A percentile compares a stretch with the other conserved stretches of the same genome.
phyloP scores from a whole-genome alignment of 2,113 vertebrate genomes.

The Delphinapterus leucas region DNA sequence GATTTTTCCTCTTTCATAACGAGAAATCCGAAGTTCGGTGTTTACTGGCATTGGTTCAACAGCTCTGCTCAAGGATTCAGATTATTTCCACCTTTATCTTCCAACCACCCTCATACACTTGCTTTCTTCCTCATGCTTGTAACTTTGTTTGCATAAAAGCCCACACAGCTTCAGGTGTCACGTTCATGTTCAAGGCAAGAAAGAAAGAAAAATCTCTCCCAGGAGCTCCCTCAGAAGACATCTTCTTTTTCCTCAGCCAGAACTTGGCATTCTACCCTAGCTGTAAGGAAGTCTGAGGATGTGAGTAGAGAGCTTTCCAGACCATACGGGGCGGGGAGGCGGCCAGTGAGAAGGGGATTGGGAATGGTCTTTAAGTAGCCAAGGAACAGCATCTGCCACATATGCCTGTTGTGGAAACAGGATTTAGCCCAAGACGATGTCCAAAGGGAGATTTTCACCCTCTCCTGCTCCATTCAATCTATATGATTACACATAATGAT shows the following conservation, averaged over 20 bases:
- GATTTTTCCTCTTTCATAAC: not conserved
- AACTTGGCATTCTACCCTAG: not conserved
- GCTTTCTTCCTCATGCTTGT: conserved; percentile 18
- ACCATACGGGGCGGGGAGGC: not conserved
- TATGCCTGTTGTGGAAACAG: not conserved
- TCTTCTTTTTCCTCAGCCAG: not conserved
- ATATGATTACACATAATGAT: not conserved
- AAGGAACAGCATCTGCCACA: not conserved
- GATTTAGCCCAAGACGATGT: not conserved
- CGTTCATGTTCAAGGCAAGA: not conserved
- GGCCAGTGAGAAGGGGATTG: not conserved
- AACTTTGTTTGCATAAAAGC: not conserved
- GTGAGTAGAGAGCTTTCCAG: not conserved
- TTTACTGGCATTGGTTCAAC: conserved; percentile 12
- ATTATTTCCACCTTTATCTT: not conserved
- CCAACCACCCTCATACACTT: not conserved
- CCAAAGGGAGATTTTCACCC: not conserved
- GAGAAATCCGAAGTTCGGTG: not conserved
- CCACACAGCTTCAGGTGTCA: not conserved
- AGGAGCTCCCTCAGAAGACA: not conserved
- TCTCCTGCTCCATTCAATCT: not conserved
- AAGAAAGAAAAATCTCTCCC: not conserved
- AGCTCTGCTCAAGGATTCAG: not conserved
- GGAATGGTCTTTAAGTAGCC: not conserved
- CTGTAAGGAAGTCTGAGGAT: not conserved